Conservation (phyloP, 2,888 invertebrate genomes). For the Achlya flavicornis region DNA sequence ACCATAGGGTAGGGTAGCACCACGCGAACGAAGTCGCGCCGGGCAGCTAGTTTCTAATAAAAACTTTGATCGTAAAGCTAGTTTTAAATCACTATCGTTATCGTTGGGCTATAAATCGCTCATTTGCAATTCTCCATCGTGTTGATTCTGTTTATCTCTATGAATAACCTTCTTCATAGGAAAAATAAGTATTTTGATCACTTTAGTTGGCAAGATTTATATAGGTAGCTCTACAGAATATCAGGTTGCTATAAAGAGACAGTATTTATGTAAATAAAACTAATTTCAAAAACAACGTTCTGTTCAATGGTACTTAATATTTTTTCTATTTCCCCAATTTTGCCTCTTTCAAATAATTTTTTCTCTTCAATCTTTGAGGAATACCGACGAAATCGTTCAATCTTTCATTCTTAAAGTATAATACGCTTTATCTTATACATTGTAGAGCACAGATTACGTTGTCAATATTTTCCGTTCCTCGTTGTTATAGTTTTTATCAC, state of each 20-base stretch:
- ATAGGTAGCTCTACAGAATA: background rate
- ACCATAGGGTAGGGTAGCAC: no score
- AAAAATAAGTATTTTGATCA: constrained; percentile 15
- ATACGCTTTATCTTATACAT: constrained; percentile 44
- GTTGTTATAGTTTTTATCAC: constrained; percentile 28
- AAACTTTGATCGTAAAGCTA: background rate
- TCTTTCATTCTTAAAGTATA: constrained; percentile 38
- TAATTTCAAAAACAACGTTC: constrained; percentile 26
- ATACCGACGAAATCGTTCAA: constrained; percentile 50
- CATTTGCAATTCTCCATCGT: background rate
- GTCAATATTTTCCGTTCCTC: constrained; percentile 23
- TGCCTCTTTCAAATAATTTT: constrained; percentile 45
- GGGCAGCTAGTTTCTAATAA: no score
- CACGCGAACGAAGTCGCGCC: no score
- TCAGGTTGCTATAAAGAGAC: background rate
- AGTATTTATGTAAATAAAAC: constrained; percentile 23
- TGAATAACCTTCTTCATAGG: background rate
- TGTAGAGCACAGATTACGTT: constrained; percentile 46
- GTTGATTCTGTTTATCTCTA: background rate
- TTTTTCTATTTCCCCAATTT: constrained; percentile 41
- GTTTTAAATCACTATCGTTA: background rate
- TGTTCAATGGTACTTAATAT: constrained; percentile 17
- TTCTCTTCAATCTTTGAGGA: constrained; percentile 46
- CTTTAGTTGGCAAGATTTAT: constrained; percentile 8
- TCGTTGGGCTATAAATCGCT: background rate